phyloP scores from a whole-genome alignment of 1,140 invertebrate species.

The Lasioglossum baleicum region DNA sequence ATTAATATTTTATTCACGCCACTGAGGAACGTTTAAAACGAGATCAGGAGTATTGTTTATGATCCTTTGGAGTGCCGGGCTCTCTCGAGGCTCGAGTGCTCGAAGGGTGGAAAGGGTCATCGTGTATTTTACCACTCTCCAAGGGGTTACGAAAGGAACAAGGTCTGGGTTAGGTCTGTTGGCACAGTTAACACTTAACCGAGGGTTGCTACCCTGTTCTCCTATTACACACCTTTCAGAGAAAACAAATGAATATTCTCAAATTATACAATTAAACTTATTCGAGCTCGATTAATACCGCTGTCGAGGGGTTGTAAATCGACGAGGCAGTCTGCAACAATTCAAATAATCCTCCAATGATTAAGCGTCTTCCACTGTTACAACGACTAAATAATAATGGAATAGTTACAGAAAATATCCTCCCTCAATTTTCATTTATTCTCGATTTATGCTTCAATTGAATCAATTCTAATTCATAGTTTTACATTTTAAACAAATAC shows the following conservation, averaged over 20 bases:
- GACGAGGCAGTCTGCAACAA: background rate
- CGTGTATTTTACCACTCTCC: constrained; percentile 33
- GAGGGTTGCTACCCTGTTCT: constrained; percentile 40
- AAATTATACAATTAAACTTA: constrained; percentile 37
- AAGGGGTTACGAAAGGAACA: constrained; percentile 54
- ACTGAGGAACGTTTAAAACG: constrained; percentile 50
- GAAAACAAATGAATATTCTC: constrained; percentile 2
- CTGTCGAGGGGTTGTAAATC: background rate
- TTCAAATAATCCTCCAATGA: background rate
- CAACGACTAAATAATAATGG: no score
- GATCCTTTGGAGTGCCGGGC: constrained; percentile 38
- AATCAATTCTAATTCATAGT: no score
- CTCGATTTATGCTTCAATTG: no score
- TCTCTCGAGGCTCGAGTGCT: constrained; percentile 52
- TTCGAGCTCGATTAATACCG: background rate
- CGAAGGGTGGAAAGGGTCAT: constrained; percentile 60
- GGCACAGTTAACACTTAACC: constrained; percentile 63
- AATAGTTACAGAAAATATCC: no score
- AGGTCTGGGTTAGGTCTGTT: constrained; percentile 42
- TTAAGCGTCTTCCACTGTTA: no score
- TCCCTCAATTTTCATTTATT: no score
- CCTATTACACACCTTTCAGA: constrained; percentile 23
- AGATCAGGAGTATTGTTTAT: constrained; percentile 60
- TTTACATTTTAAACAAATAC: no score
- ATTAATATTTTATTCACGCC: constrained; percentile 30